Percentiles rank a stretch among this genome's conserved stretches.
phyloP scores from a whole-genome alignment of 2,113 vertebrate species.

The Panurus biarmicus region DNA sequence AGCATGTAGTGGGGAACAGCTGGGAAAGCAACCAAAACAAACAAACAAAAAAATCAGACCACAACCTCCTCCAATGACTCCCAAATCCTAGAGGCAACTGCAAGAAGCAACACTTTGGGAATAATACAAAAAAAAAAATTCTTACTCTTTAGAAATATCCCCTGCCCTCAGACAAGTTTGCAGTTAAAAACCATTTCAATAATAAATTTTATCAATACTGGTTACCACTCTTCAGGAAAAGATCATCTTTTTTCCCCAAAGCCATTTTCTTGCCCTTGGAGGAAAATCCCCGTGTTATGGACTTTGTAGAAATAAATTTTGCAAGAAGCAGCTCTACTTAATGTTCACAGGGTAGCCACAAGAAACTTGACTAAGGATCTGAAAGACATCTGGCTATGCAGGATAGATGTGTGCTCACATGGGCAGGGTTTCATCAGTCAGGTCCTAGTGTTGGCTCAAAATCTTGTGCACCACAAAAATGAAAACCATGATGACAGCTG shows the following conservation, averaged over 20 bases:
- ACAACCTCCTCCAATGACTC: neutral
- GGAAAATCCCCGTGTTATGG: neutral
- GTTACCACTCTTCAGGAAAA: neutral
- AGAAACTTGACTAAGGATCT: neutral
- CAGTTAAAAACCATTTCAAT: neutral
- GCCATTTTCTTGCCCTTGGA: neutral
- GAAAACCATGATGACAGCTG: neutral
- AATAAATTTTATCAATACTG: neutral
- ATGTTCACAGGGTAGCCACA: neutral
- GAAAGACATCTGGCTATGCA: neutral
- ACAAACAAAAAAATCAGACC: neutral
- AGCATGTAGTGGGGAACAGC: neutral
- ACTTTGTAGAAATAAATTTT: neutral
- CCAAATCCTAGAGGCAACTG: neutral
- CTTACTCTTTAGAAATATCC: neutral
- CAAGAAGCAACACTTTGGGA: neutral
- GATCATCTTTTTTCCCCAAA: neutral
- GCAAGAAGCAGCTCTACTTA: neutral
- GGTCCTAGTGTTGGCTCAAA: neutral
- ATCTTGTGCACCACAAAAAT: neutral
- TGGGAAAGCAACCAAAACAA: neutral
- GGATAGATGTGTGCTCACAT: rapidly evolving
- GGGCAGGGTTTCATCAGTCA: neutral
- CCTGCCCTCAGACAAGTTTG: neutral
- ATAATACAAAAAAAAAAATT: neutral